phyloP scores from a whole-genome alignment of 2,888 invertebrate genomes.

The Lasioglossum malachurum region DNA sequence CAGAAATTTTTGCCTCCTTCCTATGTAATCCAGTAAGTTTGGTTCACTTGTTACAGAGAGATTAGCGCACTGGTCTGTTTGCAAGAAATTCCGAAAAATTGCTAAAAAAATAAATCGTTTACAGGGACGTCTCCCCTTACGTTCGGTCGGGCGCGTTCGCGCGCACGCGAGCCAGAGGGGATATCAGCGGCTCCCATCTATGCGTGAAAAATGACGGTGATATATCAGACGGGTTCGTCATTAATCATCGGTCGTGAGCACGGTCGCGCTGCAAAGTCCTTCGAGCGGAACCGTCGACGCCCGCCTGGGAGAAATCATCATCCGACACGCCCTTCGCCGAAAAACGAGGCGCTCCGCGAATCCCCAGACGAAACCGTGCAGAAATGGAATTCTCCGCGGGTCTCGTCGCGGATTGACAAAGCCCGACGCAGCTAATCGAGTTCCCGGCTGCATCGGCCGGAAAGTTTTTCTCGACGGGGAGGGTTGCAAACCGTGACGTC shows the following conservation, averaged over 20 bases:
- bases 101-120: not conserved
- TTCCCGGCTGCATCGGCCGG: slow-evolving; percentile 9
- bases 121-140: not conserved
- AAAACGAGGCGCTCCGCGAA: slow-evolving; percentile 39
- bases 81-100: not conserved
- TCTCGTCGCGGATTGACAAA: slow-evolving; percentile 21
- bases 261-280: slow-evolving; percentile 71
- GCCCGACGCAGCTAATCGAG: slow-evolving; percentile 34
- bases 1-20: too few relatives aligned
- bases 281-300: slow-evolving; percentile 69
- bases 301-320: slow-evolving; percentile 72
- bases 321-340: slow-evolving; percentile 47
- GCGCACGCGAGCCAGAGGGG: slow-evolving; percentile 59
- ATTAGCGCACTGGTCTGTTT: not conserved
- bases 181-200: slow-evolving; percentile 80
- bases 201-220: slow-evolving; percentile 81
- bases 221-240: slow-evolving; percentile 76
- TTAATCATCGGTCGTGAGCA: slow-evolving; percentile 78
- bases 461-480: slow-evolving; percentile 3
- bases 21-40: too few relatives aligned
- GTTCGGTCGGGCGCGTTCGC: not conserved
- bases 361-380: not conserved
- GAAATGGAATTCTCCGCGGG: slow-evolving; percentile 29
- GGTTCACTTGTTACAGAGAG: too few relatives aligned
- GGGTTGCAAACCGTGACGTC: not conserved